Percentiles rank a stretch among this genome's conserved stretches.
These are phyloP conservation scores for Ephestia elutella DNA, from an alignment of 1,140 invertebrate species.

Conservation along the genomic window DNA sequence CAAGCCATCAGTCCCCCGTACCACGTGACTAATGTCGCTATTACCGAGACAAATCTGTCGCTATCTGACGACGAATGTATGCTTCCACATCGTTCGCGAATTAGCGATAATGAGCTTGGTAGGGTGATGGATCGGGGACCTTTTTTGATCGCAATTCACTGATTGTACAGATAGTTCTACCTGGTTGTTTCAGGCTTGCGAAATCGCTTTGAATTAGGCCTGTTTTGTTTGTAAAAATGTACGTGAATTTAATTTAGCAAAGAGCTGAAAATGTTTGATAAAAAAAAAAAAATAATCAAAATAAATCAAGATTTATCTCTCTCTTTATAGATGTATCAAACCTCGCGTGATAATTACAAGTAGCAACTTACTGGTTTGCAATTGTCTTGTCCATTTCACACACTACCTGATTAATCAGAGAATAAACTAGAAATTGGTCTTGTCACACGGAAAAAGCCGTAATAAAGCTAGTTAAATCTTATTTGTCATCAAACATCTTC, in stretches of 20 bases:
- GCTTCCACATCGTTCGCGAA: conserved; percentile 50
- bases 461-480: too few species aligned
- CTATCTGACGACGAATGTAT: conserved; percentile 32
- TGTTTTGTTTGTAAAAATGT: neutral
- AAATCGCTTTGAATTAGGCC: neutral
- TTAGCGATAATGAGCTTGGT: conserved; percentile 47
- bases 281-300: too few species aligned
- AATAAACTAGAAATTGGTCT: too few species aligned
- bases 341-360: too few species aligned
- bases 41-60: conserved; percentile 49
- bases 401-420: too few species aligned
- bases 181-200: neutral
- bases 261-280: neutral
- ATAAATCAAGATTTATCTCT: too few species aligned
- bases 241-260: neutral
- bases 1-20: conserved; percentile 28
- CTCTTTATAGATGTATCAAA: too few species aligned
- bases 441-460: too few species aligned
- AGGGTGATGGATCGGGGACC: conserved; percentile 11
- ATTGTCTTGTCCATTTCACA: too few species aligned
- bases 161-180: neutral
- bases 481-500: too few species aligned
- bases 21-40: conserved; percentile 43
- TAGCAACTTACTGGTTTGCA: too few species aligned
- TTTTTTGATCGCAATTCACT: conserved; percentile 5